Conservation (phyloP, 2,888 invertebrate genomes). For the Ischnura elegans region DNA sequence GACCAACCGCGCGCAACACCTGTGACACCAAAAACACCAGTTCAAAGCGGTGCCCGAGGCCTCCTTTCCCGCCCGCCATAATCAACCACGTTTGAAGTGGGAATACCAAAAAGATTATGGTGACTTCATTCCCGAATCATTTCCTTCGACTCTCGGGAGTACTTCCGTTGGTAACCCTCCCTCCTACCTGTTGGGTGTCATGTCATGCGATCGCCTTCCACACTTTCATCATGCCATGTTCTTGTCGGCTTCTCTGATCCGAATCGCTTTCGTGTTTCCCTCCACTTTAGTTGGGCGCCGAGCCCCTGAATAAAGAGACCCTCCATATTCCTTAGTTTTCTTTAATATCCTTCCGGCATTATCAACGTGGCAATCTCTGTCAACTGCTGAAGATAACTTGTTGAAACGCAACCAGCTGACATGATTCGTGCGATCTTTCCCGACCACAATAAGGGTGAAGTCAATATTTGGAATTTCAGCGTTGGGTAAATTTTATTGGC, state of each 20-base stretch:
- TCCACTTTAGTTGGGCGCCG: neutral
- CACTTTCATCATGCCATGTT: conserved; percentile 9
- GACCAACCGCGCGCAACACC: neutral
- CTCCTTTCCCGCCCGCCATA: neutral
- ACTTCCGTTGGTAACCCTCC: neutral
- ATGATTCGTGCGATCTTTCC: neutral
- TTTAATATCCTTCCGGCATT: neutral
- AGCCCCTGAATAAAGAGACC: neutral
- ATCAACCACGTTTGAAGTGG: neutral
- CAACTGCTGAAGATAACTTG: neutral
- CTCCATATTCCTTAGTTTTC: neutral
- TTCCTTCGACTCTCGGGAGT: conserved; percentile 6
- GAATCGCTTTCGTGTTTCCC: conserved; percentile 19
- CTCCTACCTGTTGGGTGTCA: neutral
- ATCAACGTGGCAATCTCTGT: neutral
- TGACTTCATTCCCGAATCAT: conserved; percentile 31
- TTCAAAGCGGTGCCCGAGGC: neutral
- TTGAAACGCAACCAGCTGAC: neutral
- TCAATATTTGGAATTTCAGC: neutral
- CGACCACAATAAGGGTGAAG: neutral
- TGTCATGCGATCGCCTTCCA: neutral
- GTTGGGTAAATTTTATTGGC: neutral
- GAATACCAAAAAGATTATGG: neutral
- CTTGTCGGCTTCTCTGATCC: conserved; percentile 21
- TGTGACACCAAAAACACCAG: conserved; percentile 6